A percentile compares a stretch with the other conserved stretches of the same genome.
Evolutionary conservation across 2,888 invertebrate genomes (phyloP).

Genomic region (Dolomedes plantarius): DNA sequence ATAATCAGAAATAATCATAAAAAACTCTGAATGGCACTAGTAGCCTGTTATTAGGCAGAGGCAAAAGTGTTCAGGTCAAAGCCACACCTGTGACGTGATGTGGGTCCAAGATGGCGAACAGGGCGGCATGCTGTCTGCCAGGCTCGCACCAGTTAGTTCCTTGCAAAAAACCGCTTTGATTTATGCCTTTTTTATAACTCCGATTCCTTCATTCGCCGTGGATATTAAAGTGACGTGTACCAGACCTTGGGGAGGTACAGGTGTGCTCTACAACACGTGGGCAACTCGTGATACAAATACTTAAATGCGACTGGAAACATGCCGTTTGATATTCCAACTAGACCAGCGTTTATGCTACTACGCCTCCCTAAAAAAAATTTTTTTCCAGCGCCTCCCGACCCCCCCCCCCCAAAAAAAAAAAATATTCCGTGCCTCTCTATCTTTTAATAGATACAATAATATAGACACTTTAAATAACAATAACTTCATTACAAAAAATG

Average conservation of each 20-base stretch:
- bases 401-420: no score
- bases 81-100: conserved; percentile 64
- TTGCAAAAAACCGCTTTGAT: neutral
- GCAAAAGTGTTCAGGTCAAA: conserved; percentile 58
- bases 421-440: no score
- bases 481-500: no score
- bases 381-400: no score
- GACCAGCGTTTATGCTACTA: no score
- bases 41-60: conserved; percentile 46
- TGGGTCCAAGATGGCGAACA: conserved; percentile 17
- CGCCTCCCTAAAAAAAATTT: no score
- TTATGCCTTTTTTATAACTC: neutral
- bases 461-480: no score
- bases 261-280: neutral
- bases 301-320: neutral
- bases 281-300: neutral
- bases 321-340: neutral
- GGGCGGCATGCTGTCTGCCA: conserved; percentile 56
- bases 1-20: conserved; percentile 19
- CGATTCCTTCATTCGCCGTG: neutral
- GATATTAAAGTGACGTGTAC: neutral
- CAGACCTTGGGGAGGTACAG: conserved; percentile 11
- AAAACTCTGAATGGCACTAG: conserved; percentile 23
- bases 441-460: no score
- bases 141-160: conserved; percentile 15